Evolutionary conservation across 2,797 vertebrate species (phyloP), one percentile per base, ranked within the genome.

Genomic region (Mus minutoides): DNA sequence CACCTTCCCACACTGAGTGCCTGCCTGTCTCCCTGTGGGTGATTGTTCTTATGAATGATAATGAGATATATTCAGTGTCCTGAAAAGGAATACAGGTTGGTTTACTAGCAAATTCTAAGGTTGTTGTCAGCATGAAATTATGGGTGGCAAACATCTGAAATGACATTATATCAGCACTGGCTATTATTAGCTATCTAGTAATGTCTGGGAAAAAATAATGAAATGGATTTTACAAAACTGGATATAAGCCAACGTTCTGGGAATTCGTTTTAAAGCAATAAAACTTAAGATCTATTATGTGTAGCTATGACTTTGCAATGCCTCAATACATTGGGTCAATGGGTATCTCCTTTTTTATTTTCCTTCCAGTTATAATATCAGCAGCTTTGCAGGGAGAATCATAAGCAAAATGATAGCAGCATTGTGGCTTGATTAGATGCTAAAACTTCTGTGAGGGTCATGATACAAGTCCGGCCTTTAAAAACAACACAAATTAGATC

Each of bases 181-280:
- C 54, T 69, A 46, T 79, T 56, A 79, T 91, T 80, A 80, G 54
- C 31, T 92, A 78, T 78, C 40, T 87, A 84, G 43, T 67, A 8
- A 29, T 67, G 64, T 64, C 91, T 95, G 0, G 3, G 3, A 69
- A 75, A 91, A 91, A 56, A 75, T 76, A 94, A 96, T 64, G 26
- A 77, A 9, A n/a, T 60, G 86, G 46, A 90, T 4, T 43, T 82
- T 37, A 91, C 75, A 58, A 83, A 91, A 64, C 22, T 80, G 54
- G 34, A 76, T 91, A 84, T 40, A 17, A 86, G 10, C 29, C 37
- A 97, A 34, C 14, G 52, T 84, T 90, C 60, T 52, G 10, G 29
- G 31, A 80, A 94, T 95, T 94, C 67, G 13, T 88, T 83, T 90
- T 17, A 10, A 89, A 78, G 64, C 40, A 94, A 87, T 82, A 80